Percentiles rank a stretch among this genome's conserved stretches.
phyloP scores from a whole-genome alignment of 2,888 invertebrate genomes.

The Stenodema calcarata region DNA sequence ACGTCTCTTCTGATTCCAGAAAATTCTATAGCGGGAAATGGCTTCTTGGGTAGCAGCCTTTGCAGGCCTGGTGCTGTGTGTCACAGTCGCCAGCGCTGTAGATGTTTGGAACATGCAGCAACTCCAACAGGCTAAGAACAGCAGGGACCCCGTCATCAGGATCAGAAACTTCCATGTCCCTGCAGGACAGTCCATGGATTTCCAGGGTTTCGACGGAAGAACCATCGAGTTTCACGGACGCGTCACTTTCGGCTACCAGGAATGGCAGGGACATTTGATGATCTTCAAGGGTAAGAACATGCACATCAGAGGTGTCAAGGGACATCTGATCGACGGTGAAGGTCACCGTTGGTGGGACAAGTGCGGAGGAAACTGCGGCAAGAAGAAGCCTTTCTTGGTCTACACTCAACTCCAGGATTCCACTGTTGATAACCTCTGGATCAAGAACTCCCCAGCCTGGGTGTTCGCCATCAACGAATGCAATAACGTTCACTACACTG shows the following conservation, averaged over 20 bases:
- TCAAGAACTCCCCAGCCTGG: not conserved
- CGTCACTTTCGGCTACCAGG: conserved; percentile 21
- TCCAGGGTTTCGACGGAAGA: not conserved
- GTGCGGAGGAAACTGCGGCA: conserved; percentile 29
- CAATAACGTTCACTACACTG: not conserved
- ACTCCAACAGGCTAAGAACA: conserved; percentile 4
- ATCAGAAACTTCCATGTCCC: not conserved
- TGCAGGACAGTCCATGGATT: not conserved
- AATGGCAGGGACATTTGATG: conserved; percentile 12
- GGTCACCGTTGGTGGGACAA: conserved; percentile 31
- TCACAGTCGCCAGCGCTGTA: not conserved
- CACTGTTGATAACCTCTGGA: not conserved
- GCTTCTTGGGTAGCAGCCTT: not conserved
- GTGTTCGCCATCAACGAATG: conserved; percentile 20
- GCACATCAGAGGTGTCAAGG: not conserved
- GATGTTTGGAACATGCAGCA: not conserved
- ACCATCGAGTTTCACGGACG: not conserved
- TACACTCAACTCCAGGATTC: not conserved
- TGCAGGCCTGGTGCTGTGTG: not conserved
- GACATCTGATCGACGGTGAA: conserved; percentile 26
- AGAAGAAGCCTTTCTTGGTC: conserved; percentile 19
- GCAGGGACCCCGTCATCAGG: not conserved
- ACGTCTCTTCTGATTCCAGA: too few species aligned
- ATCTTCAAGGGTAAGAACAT: conserved; percentile 9
- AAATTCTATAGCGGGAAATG: not conserved